Conservation (phyloP, 2,113 vertebrate species). For the Pimephales promelas region DNA sequence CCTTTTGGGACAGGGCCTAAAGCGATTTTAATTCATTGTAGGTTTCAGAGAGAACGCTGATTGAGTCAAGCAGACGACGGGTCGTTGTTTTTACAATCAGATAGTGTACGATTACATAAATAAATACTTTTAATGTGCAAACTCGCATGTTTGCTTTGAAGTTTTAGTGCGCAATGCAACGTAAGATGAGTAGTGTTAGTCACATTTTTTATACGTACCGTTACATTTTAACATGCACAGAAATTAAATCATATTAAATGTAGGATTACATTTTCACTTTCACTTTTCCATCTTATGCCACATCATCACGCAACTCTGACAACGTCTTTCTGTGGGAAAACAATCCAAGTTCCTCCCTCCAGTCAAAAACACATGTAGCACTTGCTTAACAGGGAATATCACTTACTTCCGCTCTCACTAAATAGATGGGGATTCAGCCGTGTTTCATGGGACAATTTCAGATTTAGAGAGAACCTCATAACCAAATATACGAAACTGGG, state of each 20-base stretch:
- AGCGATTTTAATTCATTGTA: neutral
- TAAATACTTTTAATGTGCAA: neutral
- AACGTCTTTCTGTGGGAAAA: neutral
- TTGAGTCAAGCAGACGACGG: slow-evolving; percentile 6
- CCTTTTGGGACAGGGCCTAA: neutral
- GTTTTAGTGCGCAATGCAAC: neutral
- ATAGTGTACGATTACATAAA: slow-evolving; percentile 10
- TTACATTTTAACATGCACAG: neutral
- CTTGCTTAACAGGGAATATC: slow-evolving; percentile 7
- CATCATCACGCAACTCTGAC: neutral
- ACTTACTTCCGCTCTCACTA: slow-evolving; percentile 17
- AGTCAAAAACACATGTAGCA: slow-evolving; percentile 3
- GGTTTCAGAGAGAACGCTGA: neutral
- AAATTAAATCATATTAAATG: neutral
- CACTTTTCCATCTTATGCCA: neutral
- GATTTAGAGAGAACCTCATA: too few species aligned
- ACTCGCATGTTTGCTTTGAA: neutral
- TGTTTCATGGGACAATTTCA: too few species aligned
- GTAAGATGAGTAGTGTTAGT: slow-evolving; percentile 7
- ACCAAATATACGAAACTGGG: neutral
- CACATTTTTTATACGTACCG: neutral
- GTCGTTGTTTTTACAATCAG: slow-evolving; percentile 2
- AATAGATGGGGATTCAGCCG: neutral
- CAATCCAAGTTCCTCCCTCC: neutral
- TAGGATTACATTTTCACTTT: slow-evolving; percentile 34